These are phyloP conservation scores for Epinephelus malabaricus DNA, from an alignment of 2,797 vertebrate species.

Conservation along the genomic window DNA sequence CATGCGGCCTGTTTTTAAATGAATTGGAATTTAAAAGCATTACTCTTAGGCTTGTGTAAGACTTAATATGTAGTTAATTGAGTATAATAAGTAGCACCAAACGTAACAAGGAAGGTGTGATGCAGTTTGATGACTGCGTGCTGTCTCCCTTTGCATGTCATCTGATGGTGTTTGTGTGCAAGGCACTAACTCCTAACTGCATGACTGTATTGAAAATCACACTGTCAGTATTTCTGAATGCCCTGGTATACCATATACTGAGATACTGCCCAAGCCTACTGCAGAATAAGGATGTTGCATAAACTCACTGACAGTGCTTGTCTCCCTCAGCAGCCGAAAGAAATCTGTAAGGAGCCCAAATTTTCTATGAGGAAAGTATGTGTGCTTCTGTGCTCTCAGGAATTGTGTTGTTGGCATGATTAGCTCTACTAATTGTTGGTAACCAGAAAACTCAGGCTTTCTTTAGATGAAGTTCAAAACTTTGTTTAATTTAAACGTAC, in stretches of 20 bases:
- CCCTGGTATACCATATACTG: too few species aligned
- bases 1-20: background rate
- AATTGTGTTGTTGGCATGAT: background rate
- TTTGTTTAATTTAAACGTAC: background rate
- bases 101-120: background rate
- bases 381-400: background rate
- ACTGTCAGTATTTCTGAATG: too few species aligned
- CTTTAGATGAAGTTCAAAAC: background rate
- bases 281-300: slow-evolving; percentile 21
- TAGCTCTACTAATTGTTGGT: too few species aligned
- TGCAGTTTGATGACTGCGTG: slow-evolving; percentile 1
- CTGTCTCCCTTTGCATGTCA: slow-evolving; percentile 12
- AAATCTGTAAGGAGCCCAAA: background rate
- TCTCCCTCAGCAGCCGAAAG: slow-evolving; percentile 4
- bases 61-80: background rate
- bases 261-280: background rate
- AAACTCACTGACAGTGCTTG: background rate
- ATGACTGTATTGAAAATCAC: too few species aligned
- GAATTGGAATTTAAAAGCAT: background rate
- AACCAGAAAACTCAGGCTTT: too few species aligned
- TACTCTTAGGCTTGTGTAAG: background rate
- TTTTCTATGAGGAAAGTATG: background rate
- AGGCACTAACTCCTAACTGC: too few species aligned
- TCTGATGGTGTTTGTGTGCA: background rate
- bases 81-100: background rate